Base-by-base conservation (phyloP, 2,888 invertebrate species). In the Volucella inanis region DNA sequence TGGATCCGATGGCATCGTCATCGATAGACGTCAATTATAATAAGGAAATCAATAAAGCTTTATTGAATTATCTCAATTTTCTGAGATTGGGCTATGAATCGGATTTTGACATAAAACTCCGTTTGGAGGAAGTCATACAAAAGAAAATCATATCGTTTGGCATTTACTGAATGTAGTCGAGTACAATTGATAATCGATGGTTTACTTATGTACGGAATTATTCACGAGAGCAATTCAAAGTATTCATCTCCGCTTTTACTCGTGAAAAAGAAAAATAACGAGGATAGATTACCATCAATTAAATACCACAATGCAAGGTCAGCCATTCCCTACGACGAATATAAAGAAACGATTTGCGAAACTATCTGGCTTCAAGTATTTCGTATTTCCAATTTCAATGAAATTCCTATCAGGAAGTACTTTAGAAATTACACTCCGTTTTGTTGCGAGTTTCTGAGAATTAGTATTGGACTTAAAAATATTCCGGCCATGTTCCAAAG, bases 191-290 rank as follows among this genome's bases (percentile, higher is more conserved):
- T 76, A 15, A 41, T 76, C 18, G 12, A 67, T 22, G 61, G 49
- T 47, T 68, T 77, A 45, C 61, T 68, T 12, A 68, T 31, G 41
- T 54, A 77, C 12, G 45, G 59, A 54, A 76, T 54, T 10, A 55
- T 77, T 47, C 61, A 38, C 31, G 68, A 77, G 52, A 68, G 68
- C 18, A 70, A 39, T 6, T 77, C 68, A 22, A 55, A 62, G 10
- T 70, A 61, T 41, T 70, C 62, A 9, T 77, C 70, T 12, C 62
- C 70, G 0, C 54, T 77, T n/a, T 47, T 77, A 43, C n/a, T 77
- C 2, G 47, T 59, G 3, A 67, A 59, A 61, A 76, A 59, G 10
- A 55, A 76, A 10, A 67, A 76, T 4, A 45, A 52, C 54, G 59
- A 67, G 12, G 38, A 59, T 57, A 8, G 75, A 75, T 10, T 75